A percentile compares a stretch with the other conserved stretches of the same genome.
Conservation (phyloP, 30 jellyfish, hydroid and myxozoan genomes). For the Nemopilema nomurai region DNA sequence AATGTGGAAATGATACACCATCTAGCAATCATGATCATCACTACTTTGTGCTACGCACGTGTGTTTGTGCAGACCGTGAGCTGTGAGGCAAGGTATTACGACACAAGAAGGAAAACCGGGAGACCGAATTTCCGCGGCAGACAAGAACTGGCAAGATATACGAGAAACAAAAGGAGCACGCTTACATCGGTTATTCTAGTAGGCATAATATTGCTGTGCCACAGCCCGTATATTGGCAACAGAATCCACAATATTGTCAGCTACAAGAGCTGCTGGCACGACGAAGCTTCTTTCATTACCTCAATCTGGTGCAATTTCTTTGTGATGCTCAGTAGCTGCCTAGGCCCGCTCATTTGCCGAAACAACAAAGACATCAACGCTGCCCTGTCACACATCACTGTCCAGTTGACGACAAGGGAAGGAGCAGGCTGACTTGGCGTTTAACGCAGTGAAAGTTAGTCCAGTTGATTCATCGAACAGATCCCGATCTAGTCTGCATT, state of each 20-base stretch:
- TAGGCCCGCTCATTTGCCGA: neutral
- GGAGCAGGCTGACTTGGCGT: too few relatives aligned
- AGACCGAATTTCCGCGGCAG: neutral
- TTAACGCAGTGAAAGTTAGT: too few relatives aligned
- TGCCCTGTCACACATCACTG: neutral
- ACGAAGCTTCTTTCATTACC: neutral
- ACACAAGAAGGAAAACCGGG: neutral
- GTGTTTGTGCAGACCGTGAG: neutral
- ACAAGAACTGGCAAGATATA: neutral
- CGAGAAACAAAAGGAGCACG: neutral
- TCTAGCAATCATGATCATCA: neutral
- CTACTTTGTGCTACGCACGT: neutral
- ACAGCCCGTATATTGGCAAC: neutral
- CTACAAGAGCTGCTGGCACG: neutral
- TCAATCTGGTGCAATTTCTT: neutral
- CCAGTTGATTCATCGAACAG: too few relatives aligned
- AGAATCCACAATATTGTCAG: neutral
- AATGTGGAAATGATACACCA: neutral
- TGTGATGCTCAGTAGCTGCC: neutral
- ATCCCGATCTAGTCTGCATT: too few relatives aligned
- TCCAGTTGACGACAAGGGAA: neutral
- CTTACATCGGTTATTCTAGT: neutral
- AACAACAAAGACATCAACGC: neutral
- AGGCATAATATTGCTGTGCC: neutral
- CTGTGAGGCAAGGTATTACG: neutral